Evolutionary conservation across 2,888 invertebrate species (phyloP), one percentile per base, ranked within the genome.

Genomic region (Boloria euphrosyne): DNA sequence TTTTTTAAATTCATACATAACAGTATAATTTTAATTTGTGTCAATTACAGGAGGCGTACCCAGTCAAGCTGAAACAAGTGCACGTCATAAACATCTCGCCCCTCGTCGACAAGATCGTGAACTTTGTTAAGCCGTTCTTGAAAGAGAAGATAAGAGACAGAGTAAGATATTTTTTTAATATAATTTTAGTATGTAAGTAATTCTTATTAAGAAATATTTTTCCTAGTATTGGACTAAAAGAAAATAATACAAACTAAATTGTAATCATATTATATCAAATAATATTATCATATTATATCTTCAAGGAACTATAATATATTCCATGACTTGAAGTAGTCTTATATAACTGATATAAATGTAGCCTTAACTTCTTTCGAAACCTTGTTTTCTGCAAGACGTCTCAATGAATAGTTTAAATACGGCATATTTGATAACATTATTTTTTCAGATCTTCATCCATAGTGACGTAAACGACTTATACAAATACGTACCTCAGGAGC

Each of bases 81-180:
- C 97, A 97, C 80, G 95, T 97, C 0, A 94, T 97, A 78, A 97
- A 97, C 81, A 95, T 96, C 4, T 96, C 96, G 1, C 96, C 97
- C 0, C 84, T 97, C 47, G 96, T 97, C 44, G 97, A 97, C 81
- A 96, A 96, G 70, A 97, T 97, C 72, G 94, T 96, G 75, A 96
- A 95, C 80, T 96, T 97, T 84, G 96, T 96, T 22, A 96, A 96
- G 82, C 97, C 97, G 0, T 96, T 97, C 89, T 91, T 97, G 72
- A 97, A 96, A 87, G 97, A 97, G 82, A 97, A 97, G 93, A 96
- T 97, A 77, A 94, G 95, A 78, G 95, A 95, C 78, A 95, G 97
- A 76, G 93, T 93, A 80, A 86, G 85, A 38, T 10, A 10, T 7
- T 38, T 38, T 38, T 31, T 38, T 38, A 10, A 38, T 38, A 38